Conservation (phyloP, 2,797 vertebrate genomes). For the Stomatorhinus walkeri region DNA sequence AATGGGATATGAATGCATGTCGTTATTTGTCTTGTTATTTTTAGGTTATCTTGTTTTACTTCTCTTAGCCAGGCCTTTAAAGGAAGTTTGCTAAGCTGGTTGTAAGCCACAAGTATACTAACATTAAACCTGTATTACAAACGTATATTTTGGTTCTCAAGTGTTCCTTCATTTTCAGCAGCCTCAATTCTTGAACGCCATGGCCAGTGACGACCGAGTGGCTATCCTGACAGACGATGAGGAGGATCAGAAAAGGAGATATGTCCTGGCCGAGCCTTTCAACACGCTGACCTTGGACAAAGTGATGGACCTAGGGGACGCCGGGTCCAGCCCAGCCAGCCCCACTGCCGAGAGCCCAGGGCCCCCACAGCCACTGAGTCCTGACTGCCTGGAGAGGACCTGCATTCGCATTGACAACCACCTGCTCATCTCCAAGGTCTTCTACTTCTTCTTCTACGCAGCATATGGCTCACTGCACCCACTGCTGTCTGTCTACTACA, state of each 20-base stretch:
- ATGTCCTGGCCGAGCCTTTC: conserved; percentile 78
- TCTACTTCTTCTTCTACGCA: conserved; percentile 97
- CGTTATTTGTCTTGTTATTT: neutral
- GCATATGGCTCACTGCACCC: conserved; percentile 95
- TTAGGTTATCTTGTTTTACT: neutral
- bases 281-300: conserved; percentile 63
- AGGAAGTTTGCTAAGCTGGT: neutral
- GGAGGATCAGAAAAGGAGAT: conserved; percentile 86
- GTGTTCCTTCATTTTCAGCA: neutral
- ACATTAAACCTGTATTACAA: neutral
- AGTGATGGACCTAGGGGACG: conserved; percentile 40
- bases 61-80: neutral
- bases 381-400: conserved; percentile 77
- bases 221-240: conserved; percentile 93
- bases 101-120: neutral
- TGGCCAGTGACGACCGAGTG: conserved; percentile 86
- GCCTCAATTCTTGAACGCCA: conserved; percentile 45
- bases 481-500: conserved; percentile 86
- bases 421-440: conserved; percentile 89
- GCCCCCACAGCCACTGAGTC: conserved; percentile 47
- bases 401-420: conserved; percentile 79
- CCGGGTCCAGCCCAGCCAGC: conserved; percentile 41
- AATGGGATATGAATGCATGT: neutral
- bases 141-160: neutral
- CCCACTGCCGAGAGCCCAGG: conserved; percentile 26